Evolutionary conservation across 2,113 vertebrate genomes (phyloP).

Genomic region (Vidua chalybeata): DNA sequence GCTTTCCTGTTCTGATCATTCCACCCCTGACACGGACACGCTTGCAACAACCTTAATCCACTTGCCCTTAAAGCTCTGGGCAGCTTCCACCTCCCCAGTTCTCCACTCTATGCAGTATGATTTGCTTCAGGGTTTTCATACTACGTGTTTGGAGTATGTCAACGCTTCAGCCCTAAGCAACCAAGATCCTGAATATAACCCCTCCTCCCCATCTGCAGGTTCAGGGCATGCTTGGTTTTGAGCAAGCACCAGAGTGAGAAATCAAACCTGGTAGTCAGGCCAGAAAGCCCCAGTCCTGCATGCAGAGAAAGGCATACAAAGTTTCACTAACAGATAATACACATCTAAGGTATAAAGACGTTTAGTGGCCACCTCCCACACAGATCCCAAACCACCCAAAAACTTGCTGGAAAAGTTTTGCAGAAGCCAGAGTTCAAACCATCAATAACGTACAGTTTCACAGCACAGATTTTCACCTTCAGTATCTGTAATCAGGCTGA

Average conservation of each 20-base stretch:
- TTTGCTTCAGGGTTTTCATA: conserved; percentile 4
- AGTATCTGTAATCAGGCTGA: neutral
- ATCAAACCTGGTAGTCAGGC: neutral
- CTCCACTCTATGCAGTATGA: neutral
- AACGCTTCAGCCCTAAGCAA: neutral
- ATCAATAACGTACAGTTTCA: neutral
- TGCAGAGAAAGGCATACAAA: neutral
- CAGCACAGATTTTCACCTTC: neutral
- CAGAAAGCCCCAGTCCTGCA: neutral
- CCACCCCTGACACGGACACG: neutral
- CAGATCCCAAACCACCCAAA: neutral
- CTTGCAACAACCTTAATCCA: neutral
- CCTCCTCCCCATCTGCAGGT: neutral
- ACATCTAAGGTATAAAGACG: neutral
- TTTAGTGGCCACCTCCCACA: neutral
- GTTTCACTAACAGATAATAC: neutral
- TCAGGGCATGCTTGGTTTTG: neutral
- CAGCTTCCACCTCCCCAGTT: neutral
- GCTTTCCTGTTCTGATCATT: conserved; percentile 17
- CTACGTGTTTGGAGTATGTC: neutral
- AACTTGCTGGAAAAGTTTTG: neutral
- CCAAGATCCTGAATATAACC: neutral
- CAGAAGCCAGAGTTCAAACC: neutral
- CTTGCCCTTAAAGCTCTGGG: neutral
- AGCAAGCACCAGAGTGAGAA: conserved; percentile 15